Base-by-base conservation (phyloP, 2,113 vertebrate genomes). In the Megalops atlanticus region DNA sequence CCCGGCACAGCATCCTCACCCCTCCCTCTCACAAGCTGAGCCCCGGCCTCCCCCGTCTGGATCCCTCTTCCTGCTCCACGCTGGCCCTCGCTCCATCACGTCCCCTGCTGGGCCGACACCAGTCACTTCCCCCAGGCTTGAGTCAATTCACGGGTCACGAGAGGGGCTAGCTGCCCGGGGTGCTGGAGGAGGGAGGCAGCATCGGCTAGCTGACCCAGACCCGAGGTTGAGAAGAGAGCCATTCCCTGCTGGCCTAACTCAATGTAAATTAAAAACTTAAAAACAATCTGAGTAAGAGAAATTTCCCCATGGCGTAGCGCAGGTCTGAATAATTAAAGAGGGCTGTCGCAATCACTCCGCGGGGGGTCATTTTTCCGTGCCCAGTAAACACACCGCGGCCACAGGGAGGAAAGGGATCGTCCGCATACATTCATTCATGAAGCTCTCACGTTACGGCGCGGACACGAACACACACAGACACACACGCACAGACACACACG, bases 271-370 rank as follows among this genome's bases (percentile, higher is more conserved):
- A 68, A 39, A 78, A 58, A 39, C 72, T 41, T 49, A 75, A 64
- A 68, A 24, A 27, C 31, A 80, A 27, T 31, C n/a, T 49, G 71
- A 74, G 47, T 36, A 58, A 27, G 27, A 14, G 31, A 68, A 64
- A 31, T 54, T 35, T n/a, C 43, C 35, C 68, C 69, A 7, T 31
- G 36, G 27, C 7, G 3, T 0, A 3, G n/a, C 27, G 4, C 27
- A 41, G 16, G 36, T 45, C 77, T 70, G 58, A 79, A 79, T 79
- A 70, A 70, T 79, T 79, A 70, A 79, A 45, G 77, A 45, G 6
- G 38, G 39, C 35, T 45, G 18, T 33, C 31, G 16, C n/a, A 40
- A 47, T 24, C 15, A 31, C 41, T n/a, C 64, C 64, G 15, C 15
- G 78, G 40, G 31, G 15, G 31, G 27, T 71, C 18, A 11, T 27